Conservation (phyloP, 2,797 vertebrate genomes). For the Falco naumanni region DNA sequence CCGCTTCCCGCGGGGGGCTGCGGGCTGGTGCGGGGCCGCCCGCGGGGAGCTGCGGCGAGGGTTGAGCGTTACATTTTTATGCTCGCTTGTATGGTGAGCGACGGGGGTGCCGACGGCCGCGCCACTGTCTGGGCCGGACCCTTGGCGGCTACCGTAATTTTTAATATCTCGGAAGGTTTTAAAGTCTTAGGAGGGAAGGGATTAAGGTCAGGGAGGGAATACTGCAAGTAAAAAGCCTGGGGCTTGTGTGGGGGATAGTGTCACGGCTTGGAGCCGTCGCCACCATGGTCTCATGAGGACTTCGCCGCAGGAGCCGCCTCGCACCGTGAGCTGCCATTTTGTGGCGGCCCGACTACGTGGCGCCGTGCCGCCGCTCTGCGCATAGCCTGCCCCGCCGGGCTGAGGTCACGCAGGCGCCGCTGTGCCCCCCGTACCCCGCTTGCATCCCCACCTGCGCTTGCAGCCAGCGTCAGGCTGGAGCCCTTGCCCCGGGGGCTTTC, state of each 20-base stretch:
- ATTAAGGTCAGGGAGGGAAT: no score
- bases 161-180: accelerated
- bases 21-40: accelerated
- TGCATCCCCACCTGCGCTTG: accelerated
- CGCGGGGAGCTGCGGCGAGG: accelerated
- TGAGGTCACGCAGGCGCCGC: no score
- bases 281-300: accelerated
- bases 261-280: accelerated
- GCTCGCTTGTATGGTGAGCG: no score
- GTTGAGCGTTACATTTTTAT: accelerated
- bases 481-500: no score
- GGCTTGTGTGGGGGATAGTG: accelerated
- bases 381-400: background rate
- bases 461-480: accelerated
- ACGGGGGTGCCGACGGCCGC: accelerated
- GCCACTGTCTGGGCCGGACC: background rate
- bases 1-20: accelerated
- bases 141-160: background rate
- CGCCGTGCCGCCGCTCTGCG: accelerated
- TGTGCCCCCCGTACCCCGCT: no score
- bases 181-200: no score
- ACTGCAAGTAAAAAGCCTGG: accelerated
- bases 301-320: accelerated
- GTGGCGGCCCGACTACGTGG: background rate
- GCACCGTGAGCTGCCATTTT: background rate